Evolutionary conservation across 1,140 invertebrate species (phyloP).

Genomic region (Phenacoccus solenopsis): DNA sequence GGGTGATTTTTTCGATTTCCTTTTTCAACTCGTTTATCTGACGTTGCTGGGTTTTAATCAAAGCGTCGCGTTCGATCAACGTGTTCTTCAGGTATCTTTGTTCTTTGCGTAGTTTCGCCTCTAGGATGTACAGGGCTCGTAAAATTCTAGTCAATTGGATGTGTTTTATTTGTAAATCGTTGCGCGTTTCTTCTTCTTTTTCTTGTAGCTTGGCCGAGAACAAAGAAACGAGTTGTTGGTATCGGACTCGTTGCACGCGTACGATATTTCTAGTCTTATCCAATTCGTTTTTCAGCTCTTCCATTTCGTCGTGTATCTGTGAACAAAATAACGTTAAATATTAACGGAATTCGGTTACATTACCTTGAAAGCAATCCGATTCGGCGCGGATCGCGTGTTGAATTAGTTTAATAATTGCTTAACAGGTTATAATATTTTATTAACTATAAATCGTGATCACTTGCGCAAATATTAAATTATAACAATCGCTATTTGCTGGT

Average conservation of each 20-base stretch:
- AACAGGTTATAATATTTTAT: no score
- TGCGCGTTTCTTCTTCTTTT: background rate
- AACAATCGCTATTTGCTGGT: no score
- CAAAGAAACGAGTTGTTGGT: background rate
- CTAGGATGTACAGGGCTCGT: slow-evolving; percentile 43
- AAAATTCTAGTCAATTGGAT: slow-evolving; percentile 4
- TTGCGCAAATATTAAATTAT: no score
- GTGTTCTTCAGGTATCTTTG: slow-evolving; percentile 54
- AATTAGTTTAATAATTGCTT: no score
- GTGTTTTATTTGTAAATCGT: slow-evolving; percentile 2
- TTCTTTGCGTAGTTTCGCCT: slow-evolving; percentile 56
- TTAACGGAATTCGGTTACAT: no score
- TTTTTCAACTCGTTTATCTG: slow-evolving; percentile 49
- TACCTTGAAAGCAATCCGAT: no score
- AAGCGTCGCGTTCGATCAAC: slow-evolving; percentile 52
- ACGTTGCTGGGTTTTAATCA: slow-evolving; percentile 52
- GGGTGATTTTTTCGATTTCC: slow-evolving; percentile 26
- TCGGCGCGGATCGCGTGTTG: no score
- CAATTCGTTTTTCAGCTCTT: background rate
- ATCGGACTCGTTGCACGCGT: slow-evolving; percentile 1
- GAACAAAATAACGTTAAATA: no score
- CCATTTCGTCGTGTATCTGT: background rate
- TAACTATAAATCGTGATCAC: no score
- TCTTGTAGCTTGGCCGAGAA: slow-evolving; percentile 2
- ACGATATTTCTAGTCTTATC: background rate